Evolutionary conservation across 2,888 invertebrate genomes (phyloP), one percentile per base, ranked within the genome.

Genomic region (Epinotia nisella): DNA sequence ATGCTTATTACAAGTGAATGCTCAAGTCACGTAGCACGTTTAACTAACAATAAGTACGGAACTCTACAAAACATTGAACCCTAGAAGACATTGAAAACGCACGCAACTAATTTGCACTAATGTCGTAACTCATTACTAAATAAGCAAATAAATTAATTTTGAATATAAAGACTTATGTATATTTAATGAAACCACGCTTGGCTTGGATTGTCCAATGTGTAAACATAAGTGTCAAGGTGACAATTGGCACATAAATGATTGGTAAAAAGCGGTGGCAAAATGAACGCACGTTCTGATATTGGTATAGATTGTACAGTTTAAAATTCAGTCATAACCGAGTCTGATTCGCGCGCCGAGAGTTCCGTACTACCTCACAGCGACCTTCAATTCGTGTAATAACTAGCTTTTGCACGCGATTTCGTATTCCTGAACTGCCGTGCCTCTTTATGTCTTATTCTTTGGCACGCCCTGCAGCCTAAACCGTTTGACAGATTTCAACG

Each of bases 141-240:
- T n/a, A n/a, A 51, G 62, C n/a, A 62, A 49, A 49, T 17, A 62
- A 62, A 62, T 62, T 62, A 62, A 29, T 66, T 55, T 56, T 21
- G 15, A 66, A 56, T 39, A 53, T 65, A 66, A 66, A 66, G 55
- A 13, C 53, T 66, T 55, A 29, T 56, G 35, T 66, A 66, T 66
- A 55, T 66, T 66, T 66, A 66, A 66, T 55, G 55, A 19, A 39
- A 66, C 19, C 53, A 62, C 62, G 62, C 49, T 49, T 29, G n/a
- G 24, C 24, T 24, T 49, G 35, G 29, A 24, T 45, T 21, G 41
- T 61, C 45, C 61, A 60, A 60, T 41, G 45, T 39, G 58, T 60
- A 21, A n/a, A 35, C n/a, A 35, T n/a, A 17, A 24, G 21, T 60
- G 61, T 61, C 61, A 61, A 61, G 61, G 61, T 11, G 39, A 15